These are phyloP conservation scores for Enteromius anoplus DNA, from an alignment of 2,797 vertebrate genomes.

Conservation along the genomic window DNA sequence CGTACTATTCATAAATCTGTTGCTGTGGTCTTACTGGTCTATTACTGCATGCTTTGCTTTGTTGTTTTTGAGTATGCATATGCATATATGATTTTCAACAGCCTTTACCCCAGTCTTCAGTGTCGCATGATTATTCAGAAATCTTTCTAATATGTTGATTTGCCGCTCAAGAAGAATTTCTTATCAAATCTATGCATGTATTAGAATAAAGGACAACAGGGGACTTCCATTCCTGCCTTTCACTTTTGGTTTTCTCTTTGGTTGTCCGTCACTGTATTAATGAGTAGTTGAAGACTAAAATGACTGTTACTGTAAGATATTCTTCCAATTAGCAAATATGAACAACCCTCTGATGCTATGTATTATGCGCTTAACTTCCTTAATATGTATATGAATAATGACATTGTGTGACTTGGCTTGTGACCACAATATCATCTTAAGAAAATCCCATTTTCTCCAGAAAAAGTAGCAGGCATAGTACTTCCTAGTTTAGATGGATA, in stretches of 20 bases:
- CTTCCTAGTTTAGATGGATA: neutral
- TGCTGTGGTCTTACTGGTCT: neutral
- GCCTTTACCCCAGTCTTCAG: neutral
- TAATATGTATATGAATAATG: neutral
- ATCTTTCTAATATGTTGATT: neutral
- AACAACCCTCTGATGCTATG: neutral
- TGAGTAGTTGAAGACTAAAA: neutral
- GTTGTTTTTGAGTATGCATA: neutral
- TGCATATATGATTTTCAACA: neutral
- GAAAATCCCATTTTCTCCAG: neutral
- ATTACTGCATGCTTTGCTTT: neutral
- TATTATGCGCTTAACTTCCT: neutral
- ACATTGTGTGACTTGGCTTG: neutral
- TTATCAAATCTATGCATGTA: neutral
- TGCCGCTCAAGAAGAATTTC: neutral
- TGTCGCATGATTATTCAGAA: neutral
- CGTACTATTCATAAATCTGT: neutral
- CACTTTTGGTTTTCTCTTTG: neutral
- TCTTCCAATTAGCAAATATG: neutral
- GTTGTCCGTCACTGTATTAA: neutral
- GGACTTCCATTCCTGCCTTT: neutral
- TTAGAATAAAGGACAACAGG: neutral
- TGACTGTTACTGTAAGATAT: neutral
- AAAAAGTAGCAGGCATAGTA: neutral
- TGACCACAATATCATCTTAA: neutral